Base-by-base conservation (phyloP, 2,888 invertebrate species). In the Brachylomia viminalis region DNA sequence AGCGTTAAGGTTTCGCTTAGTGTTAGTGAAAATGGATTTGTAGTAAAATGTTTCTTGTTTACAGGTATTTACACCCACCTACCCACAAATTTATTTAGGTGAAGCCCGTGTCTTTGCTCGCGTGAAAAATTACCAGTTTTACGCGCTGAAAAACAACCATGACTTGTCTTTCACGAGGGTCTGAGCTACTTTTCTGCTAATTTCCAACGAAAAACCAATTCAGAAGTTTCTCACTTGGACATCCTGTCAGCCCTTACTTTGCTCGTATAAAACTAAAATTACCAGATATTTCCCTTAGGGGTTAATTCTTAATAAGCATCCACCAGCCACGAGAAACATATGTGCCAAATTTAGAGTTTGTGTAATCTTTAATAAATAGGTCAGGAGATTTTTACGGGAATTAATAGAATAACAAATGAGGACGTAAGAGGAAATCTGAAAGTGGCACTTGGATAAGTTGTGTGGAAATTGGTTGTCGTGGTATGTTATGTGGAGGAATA, bases 251-350 rank as follows among this genome's bases (percentile, higher is more conserved):
- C 27, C 17, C 30, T 30, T 11, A 61, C 49, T 49, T 56, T 10
- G 17, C 56, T n/a, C 38, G 10, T 30, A 73, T 65, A 47, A 38
- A 66, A 74, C 74, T 80, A 66, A 80, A 80, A 80, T 78, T 73
- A 80, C 47, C 42, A 49, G 56, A 72, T 66, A 66, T 80, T 79
- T 80, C 66, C 80, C 74, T 56, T 42, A 49, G 17, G 74, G 33
- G 30, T 73, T 80, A 54, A 73, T 80, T 80, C 49, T 66, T 73
- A 66, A 80, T 80, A 30, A 66, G 52, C 20, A 47, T 54, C 52
- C 15, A 38, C 15, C n/a, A 49, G 62, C 38, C 23, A 42, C 15
- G 33, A n/a, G 54, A 15, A 66, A 30, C 54, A 23, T 30, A n/a
- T 66, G 38, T 66, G 38, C 47, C 59, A 30, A 42, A 54, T 66